Conservation (phyloP, 2,888 invertebrate species). For the Trileptium ribeirensis region DNA sequence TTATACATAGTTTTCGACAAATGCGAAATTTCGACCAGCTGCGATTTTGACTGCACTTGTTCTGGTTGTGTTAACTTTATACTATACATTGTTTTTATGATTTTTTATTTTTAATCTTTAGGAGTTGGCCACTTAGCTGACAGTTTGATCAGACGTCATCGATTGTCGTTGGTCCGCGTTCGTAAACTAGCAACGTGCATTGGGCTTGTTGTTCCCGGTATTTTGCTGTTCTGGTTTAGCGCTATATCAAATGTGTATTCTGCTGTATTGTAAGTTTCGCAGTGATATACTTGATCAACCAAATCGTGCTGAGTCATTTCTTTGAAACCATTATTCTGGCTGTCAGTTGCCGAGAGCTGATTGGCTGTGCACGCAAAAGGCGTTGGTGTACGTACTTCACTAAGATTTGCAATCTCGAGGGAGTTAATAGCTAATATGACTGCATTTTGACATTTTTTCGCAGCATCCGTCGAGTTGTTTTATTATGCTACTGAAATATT, state of each 20-base stretch:
- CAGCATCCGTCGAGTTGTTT: too few species aligned
- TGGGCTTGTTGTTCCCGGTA: slow-evolving; percentile 66
- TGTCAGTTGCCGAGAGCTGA: too few species aligned
- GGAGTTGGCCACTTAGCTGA: slow-evolving; percentile 67
- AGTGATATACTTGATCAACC: too few species aligned
- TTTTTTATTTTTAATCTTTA: neutral
- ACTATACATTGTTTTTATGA: neutral
- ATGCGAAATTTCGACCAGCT: slow-evolving; percentile 10
- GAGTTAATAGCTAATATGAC: too few species aligned
- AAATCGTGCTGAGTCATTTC: too few species aligned
- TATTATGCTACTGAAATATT: too few species aligned
- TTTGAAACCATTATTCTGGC: too few species aligned
- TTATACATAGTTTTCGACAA: too few species aligned
- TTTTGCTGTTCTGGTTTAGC: slow-evolving; percentile 65
- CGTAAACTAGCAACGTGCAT: slow-evolving; percentile 66
- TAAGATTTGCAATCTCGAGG: too few species aligned
- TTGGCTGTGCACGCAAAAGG: too few species aligned
- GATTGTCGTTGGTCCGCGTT: slow-evolving; percentile 64
- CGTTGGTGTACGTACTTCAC: too few species aligned
- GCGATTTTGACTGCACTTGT: neutral
- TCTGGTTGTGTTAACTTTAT: neutral
- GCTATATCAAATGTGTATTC: slow-evolving; percentile 64
- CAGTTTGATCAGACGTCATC: slow-evolving; percentile 60
- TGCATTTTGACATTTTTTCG: too few species aligned
- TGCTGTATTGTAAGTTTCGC: slow-evolving; percentile 61